Percentiles rank a stretch among this genome's conserved stretches.
These are phyloP conservation scores for Acromyrmex charruanus DNA, from an alignment of 1,140 invertebrate genomes.

Conservation along the genomic window DNA sequence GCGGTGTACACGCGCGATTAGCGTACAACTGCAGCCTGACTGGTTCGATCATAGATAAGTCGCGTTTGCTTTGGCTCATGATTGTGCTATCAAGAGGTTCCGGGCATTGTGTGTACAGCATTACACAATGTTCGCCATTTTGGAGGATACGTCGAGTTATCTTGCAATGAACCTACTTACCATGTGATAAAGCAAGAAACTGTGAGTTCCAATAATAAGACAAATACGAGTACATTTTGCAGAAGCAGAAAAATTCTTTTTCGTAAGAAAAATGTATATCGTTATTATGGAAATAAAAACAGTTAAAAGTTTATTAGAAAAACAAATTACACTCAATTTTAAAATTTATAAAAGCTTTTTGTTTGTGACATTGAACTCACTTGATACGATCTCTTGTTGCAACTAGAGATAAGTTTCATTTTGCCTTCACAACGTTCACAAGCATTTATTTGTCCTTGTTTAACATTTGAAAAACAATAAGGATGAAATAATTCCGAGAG, in stretches of 20 bases:
- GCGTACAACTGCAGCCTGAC: slow-evolving; percentile 56
- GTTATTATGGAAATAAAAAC: neutral
- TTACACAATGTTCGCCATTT: slow-evolving; percentile 51
- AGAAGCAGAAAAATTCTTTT: neutral
- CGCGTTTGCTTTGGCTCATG: slow-evolving; percentile 59
- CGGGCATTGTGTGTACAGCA: slow-evolving; percentile 22
- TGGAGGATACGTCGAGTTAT: slow-evolving; percentile 49
- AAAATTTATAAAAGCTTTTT: neutral
- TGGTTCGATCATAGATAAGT: slow-evolving; percentile 69
- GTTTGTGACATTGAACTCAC: neutral
- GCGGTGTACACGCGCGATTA: slow-evolving; percentile 68
- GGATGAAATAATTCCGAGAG: no score
- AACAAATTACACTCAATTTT: slow-evolving; percentile 24
- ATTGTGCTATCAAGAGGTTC: slow-evolving; percentile 51
- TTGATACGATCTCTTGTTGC: neutral
- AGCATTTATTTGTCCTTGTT: no score
- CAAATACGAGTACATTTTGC: neutral
- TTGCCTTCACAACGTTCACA: no score
- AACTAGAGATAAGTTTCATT: neutral
- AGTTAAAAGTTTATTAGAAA: neutral
- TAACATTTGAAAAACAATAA: no score
- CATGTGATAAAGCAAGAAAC: neutral
- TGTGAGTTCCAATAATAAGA: neutral
- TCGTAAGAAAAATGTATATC: neutral
- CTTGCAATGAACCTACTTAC: slow-evolving; percentile 1